Percentiles rank a stretch among this genome's conserved stretches.
Conservation (phyloP, 2,113 vertebrate species). For the Hippocampus mohnikei region DNA sequence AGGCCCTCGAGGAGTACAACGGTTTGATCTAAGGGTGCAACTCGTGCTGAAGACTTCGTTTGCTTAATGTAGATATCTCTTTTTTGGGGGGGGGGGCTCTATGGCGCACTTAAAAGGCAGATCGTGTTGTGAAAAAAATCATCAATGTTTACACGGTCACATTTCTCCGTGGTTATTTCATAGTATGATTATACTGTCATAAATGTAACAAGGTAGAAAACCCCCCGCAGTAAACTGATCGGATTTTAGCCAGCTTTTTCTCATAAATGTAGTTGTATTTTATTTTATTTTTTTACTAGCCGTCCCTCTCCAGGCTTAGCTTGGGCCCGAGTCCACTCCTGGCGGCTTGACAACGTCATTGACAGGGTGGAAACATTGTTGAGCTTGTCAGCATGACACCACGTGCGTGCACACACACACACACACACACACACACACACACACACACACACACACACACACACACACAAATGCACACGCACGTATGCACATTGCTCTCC, state of each 20-base stretch:
- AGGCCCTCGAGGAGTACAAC: no score
- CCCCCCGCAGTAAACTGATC: not conserved
- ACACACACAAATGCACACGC: not conserved
- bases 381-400: conserved; percentile 21
- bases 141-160: not conserved
- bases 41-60: no score
- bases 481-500: not conserved
- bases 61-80: no score
- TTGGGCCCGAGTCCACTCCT: conserved; percentile 27
- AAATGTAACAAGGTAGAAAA: not conserved
- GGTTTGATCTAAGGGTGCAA: no score
- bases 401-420: not conserved
- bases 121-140: not conserved
- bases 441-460: conserved; percentile 12
- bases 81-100: no score
- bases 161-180: not conserved
- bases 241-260: conserved; percentile 17
- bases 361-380: conserved; percentile 40
- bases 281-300: conserved; percentile 39
- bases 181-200: no score
- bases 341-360: conserved; percentile 31
- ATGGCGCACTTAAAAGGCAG: not conserved
- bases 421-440: conserved; percentile 8
- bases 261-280: conserved; percentile 17
- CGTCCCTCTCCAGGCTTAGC: conserved; percentile 17